A percentile compares a stretch with the other conserved stretches of the same genome.
Conservation (phyloP, 2,113 vertebrate genomes). For the Python bivittatus region DNA sequence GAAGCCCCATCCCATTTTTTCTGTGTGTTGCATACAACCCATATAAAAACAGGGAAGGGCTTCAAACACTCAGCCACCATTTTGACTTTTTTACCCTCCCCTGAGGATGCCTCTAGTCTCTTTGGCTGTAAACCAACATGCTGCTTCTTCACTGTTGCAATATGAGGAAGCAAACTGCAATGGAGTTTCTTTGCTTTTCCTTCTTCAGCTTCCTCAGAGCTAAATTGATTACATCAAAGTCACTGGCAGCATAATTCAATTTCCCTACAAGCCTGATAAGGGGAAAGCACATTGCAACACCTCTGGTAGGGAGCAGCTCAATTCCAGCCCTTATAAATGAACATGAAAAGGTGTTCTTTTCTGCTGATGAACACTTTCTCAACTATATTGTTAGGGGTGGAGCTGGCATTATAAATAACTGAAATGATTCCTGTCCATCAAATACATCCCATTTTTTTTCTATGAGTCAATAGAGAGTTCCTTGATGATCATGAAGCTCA, state of each 20-base stretch:
- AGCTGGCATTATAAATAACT: neutral
- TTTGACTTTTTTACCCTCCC: neutral
- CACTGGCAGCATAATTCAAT: neutral
- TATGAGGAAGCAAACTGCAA: neutral
- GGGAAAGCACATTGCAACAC: neutral
- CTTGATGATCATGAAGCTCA: neutral
- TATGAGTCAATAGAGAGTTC: neutral
- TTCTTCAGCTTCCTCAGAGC: neutral
- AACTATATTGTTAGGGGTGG: neutral
- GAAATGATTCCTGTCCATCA: neutral
- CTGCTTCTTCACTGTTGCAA: neutral
- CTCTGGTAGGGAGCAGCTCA: neutral
- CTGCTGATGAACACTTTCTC: neutral
- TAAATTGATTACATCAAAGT: neutral
- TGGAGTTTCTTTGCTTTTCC: neutral
- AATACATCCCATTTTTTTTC: neutral
- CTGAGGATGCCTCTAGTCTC: neutral
- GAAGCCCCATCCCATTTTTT: neutral
- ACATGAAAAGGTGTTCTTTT: neutral
- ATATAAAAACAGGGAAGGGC: neutral
- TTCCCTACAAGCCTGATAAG: neutral
- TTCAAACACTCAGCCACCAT: neutral
- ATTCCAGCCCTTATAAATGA: neutral
- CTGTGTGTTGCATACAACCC: neutral
- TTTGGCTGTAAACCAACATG: too few species aligned